These are phyloP conservation scores for Sebastes fasciatus DNA, from an alignment of 2,113 vertebrate species.

Conservation along the genomic window DNA sequence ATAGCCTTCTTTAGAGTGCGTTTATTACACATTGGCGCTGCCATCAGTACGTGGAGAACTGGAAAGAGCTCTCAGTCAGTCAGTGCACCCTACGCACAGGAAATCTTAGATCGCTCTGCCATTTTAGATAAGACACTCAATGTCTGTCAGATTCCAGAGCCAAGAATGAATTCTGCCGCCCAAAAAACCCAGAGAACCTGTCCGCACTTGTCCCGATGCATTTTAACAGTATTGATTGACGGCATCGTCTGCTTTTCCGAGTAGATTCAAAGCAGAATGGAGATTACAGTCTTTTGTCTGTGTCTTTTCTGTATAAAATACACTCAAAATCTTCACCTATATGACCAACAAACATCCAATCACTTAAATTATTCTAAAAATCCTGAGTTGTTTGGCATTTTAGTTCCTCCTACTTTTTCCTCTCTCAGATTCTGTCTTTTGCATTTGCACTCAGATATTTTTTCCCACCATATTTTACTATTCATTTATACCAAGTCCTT, in stretches of 20 bases:
- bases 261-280: slow-evolving; percentile 35
- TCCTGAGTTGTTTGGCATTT: not conserved
- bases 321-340: slow-evolving; percentile 16
- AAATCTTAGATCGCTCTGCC: slow-evolving; percentile 68
- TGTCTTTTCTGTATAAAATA: too few relatives aligned
- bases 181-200: slow-evolving; percentile 52
- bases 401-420: slow-evolving; percentile 3
- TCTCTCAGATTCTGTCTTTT: slow-evolving; percentile 15
- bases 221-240: slow-evolving; percentile 61
- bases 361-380: not conserved
- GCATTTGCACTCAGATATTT: slow-evolving; percentile 17
- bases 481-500: slow-evolving; percentile 54
- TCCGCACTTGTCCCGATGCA: slow-evolving; percentile 57
- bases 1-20: slow-evolving; percentile 3
- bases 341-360: slow-evolving; percentile 32
- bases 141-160: slow-evolving; percentile 65
- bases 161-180: slow-evolving; percentile 56
- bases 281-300: too few relatives aligned
- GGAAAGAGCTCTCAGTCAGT: slow-evolving; percentile 51
- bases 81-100: slow-evolving; percentile 51
- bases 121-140: slow-evolving; percentile 75
- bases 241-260: slow-evolving; percentile 49
- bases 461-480: slow-evolving; percentile 44
- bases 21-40: slow-evolving; percentile 46
- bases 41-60: slow-evolving; percentile 37